Evolutionary conservation across 2,797 vertebrate genomes (phyloP).

Genomic region (Anniella stebbinsi): DNA sequence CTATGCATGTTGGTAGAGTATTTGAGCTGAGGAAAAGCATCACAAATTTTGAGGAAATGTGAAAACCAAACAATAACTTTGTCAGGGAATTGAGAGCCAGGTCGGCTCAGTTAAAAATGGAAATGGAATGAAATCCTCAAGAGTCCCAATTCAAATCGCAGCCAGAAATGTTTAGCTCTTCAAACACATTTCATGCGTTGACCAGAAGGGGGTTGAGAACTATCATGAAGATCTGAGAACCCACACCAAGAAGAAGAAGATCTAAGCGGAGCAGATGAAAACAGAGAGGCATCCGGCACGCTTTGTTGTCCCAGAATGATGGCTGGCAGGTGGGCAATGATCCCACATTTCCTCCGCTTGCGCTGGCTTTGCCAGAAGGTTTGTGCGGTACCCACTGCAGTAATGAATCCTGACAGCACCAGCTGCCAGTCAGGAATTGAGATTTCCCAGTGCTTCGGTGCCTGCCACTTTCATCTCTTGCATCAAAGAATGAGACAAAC

Average conservation of each 20-base stretch:
- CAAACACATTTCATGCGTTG: background rate
- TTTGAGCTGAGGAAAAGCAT: background rate
- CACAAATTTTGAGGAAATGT: background rate
- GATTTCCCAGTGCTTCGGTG: constrained; percentile 39
- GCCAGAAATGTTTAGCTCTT: background rate
- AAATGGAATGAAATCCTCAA: background rate
- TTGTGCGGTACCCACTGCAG: constrained; percentile 23
- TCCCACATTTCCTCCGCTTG: constrained; percentile 19
- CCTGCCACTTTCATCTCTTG: constrained; percentile 23
- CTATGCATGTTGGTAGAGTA: background rate
- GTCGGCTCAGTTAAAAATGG: background rate
- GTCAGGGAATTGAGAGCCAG: background rate
- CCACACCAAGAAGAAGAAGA: background rate
- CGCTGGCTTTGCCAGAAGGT: constrained; percentile 62
- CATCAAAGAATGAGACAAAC: background rate
- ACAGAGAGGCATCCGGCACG: constrained; percentile 44
- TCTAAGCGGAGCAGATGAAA: background rate
- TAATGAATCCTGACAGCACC: constrained; percentile 65
- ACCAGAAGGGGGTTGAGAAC: background rate
- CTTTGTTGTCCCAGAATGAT: constrained; percentile 44
- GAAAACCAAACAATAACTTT: background rate
- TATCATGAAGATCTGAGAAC: background rate
- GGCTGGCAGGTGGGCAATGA: constrained; percentile 67
- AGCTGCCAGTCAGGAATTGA: constrained; percentile 66
- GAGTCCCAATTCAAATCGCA: background rate